Evolutionary conservation across 92 coral and sea anemone species (phyloP).

Genomic region (Isaurus tuberculatus): DNA sequence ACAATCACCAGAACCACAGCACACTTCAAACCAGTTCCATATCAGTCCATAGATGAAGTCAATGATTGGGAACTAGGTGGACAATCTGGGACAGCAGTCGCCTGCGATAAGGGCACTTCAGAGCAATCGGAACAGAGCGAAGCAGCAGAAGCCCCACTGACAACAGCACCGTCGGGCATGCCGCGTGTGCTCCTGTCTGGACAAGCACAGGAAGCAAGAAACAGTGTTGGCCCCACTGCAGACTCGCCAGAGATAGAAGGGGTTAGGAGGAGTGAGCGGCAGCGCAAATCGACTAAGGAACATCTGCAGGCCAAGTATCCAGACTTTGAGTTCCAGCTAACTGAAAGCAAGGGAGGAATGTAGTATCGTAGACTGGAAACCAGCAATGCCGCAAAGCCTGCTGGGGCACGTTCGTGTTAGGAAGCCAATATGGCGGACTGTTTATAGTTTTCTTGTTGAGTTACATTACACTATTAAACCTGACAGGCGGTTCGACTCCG

Average conservation of each 20-base stretch:
- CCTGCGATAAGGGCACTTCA: background rate
- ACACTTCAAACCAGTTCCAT: background rate
- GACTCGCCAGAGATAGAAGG: background rate
- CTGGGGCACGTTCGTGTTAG: no score
- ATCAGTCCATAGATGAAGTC: background rate
- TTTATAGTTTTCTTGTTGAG: no score
- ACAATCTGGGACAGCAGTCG: background rate
- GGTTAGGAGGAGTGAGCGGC: background rate
- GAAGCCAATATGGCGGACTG: no score
- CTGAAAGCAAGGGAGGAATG: no score
- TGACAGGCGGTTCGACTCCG: constrained; percentile 16
- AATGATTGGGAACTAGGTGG: background rate
- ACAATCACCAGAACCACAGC: constrained; percentile 11
- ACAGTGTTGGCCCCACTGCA: background rate
- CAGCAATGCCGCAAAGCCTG: no score
- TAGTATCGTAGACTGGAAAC: no score
- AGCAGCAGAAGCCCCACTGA: background rate
- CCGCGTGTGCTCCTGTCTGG: background rate
- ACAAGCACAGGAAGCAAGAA: background rate
- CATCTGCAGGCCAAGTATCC: no score
- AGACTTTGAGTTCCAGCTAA: no score
- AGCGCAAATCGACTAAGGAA: constrained; percentile 8
- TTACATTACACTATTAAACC: no score
- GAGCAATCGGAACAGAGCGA: no score
- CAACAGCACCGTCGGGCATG: background rate